Evolutionary conservation across 2,113 vertebrate species (phyloP).

Genomic region (Xerus inauris): DNA sequence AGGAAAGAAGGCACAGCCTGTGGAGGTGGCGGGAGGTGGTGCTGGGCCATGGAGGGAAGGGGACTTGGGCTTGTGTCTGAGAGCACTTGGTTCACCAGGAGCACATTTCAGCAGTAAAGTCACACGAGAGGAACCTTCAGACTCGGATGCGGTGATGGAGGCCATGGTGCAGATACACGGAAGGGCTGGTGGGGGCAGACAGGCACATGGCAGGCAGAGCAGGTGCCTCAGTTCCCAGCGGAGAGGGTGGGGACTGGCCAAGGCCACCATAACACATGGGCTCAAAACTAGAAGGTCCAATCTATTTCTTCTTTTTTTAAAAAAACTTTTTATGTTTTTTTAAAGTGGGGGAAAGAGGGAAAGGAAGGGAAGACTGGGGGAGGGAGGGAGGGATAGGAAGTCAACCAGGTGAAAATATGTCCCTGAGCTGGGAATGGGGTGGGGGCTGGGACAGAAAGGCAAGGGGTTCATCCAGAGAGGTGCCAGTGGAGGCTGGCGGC

Average conservation of each 20-base stretch:
- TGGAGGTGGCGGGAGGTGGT: not conserved
- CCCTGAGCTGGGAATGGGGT: no score
- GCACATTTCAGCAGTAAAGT: not conserved
- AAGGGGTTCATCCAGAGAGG: not conserved
- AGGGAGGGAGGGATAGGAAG: not conserved
- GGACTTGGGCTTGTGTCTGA: fast-evolving
- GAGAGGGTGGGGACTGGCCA: not conserved
- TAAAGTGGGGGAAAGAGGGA: not conserved
- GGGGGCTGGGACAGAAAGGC: not conserved
- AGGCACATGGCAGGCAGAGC: not conserved
- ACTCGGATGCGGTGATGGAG: fast-evolving
- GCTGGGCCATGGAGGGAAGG: not conserved
- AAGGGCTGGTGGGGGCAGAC: not conserved
- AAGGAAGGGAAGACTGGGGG: not conserved
- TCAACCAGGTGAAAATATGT: not conserved
- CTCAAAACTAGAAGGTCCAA: not conserved
- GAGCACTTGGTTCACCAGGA: not conserved
- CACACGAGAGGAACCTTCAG: not conserved
- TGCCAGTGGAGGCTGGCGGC: not conserved
- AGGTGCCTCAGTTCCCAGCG: not conserved
- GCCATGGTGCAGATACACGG: fast-evolving
- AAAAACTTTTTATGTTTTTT: not conserved
- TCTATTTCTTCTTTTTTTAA: not conserved
- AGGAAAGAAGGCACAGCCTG: not conserved
- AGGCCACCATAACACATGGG: not conserved